Evolutionary conservation across 2,888 invertebrate genomes (phyloP), one percentile per base, ranked within the genome.

Genomic region (Lissonota sp.): DNA sequence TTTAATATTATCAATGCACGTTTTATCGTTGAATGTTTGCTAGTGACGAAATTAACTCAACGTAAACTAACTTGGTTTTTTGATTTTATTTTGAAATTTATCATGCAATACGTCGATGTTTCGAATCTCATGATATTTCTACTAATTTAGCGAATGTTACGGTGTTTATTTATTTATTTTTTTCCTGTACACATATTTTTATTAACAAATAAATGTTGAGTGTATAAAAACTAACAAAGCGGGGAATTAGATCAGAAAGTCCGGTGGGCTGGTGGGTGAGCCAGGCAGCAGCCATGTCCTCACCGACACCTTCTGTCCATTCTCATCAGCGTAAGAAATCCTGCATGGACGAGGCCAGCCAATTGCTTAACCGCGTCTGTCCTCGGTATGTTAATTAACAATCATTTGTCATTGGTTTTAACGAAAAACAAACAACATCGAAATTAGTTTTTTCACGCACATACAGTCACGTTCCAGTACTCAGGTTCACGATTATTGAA

Each of bases 281-380:
- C 89, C 92, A 92, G 89, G 91, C 91, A 83, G 91, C 91, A 85
- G 91, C 92, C 88, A 91, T 91, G 91, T 91, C 91, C 90, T 92
- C 92, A 89, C 92, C 92, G 87, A 91, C 91, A 85, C 88, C 91
- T 89, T 92, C 92, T 83, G 86, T 88, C 80, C 89, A 90, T 87
- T 90, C 88, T 88, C 90, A 89, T 84, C 90, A 90, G 82, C 89
- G 90, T 88, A 90, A 91, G 88, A 89, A 88, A 85, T 89, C 88
- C 90, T 91, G 91, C 91, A 91, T 90, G 90, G 92, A 92, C 86
- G 92, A 92, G 91, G 91, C 91, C 88, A 92, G 90, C 88, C 89
- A 91, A 86, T 91, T 92, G 90, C 91, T 92, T 92, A 90, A 91
- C 87, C 91, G 89, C 89, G 88, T 90, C 86, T 88, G 89, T 86